These are phyloP conservation scores for Syrphus vitripennis DNA, from an alignment of 2,888 invertebrate genomes.

Conservation along the genomic window DNA sequence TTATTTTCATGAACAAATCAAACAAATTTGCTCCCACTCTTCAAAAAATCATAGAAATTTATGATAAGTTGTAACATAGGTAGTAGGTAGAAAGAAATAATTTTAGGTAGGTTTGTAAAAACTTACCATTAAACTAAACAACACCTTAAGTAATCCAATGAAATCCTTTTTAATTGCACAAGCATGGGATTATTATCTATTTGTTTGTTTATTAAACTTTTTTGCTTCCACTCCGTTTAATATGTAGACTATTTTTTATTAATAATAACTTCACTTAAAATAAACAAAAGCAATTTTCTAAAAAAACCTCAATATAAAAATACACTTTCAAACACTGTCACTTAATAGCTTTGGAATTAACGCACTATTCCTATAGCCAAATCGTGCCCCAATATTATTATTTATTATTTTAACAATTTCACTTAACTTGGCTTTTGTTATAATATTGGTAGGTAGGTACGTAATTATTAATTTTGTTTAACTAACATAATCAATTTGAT, in stretches of 20 bases:
- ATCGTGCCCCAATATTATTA: not conserved
- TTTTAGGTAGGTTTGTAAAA: no score
- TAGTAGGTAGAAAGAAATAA: no score
- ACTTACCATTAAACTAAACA: slow-evolving; percentile 19
- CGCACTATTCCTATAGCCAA: not conserved
- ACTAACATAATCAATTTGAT: slow-evolving; percentile 9
- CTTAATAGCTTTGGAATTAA: not conserved
- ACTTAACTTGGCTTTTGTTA: slow-evolving; percentile 13
- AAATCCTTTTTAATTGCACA: slow-evolving; percentile 25
- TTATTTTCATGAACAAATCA: no score
- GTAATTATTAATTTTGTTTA: slow-evolving; percentile 21
- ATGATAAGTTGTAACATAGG: no score
- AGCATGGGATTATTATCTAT: not conserved
- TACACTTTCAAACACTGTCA: not conserved
- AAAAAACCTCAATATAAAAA: not conserved
- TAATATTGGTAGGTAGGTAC: slow-evolving; percentile 9
- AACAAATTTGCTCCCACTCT: no score
- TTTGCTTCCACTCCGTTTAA: not conserved
- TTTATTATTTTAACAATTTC: not conserved
- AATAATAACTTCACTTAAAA: not conserved
- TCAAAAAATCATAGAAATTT: no score
- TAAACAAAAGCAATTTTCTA: not conserved
- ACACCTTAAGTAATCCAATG: slow-evolving; percentile 43
- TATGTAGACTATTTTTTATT: not conserved
- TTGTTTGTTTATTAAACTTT: not conserved